These are phyloP conservation scores for Delia radicum DNA, from an alignment of 1,140 invertebrate genomes.

Conservation along the genomic window DNA sequence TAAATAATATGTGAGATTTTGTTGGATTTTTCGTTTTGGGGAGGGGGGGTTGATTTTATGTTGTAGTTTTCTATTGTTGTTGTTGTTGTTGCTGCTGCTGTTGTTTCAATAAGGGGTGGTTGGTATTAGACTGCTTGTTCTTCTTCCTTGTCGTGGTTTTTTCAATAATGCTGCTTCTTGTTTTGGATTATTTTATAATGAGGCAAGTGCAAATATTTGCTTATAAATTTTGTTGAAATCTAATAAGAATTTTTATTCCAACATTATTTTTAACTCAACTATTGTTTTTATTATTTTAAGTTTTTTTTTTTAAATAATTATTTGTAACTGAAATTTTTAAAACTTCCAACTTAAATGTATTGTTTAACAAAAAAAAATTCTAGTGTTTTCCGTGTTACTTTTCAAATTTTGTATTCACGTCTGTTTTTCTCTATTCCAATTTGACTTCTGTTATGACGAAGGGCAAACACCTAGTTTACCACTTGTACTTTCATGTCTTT, in stretches of 20 bases:
- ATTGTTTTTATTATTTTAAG: neutral
- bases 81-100: too few species aligned
- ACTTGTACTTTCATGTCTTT: too few species aligned
- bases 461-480: neutral
- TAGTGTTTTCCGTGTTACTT: neutral
- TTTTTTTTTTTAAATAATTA: neutral
- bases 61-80: neutral
- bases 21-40: neutral
- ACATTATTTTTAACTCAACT: too few species aligned
- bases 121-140: neutral
- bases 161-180: neutral
- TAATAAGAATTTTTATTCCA: neutral
- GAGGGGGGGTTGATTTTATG: neutral
- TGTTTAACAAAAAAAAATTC: neutral
- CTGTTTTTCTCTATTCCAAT: neutral
- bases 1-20: neutral
- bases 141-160: neutral
- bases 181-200: neutral
- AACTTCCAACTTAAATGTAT: neutral
- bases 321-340: neutral
- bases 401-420: neutral
- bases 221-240: neutral
- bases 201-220: neutral
- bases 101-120: neutral
- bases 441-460: neutral